phyloP scores from a whole-genome alignment of 2,113 vertebrate genomes.

The Acrocephalus arundinaceus region DNA sequence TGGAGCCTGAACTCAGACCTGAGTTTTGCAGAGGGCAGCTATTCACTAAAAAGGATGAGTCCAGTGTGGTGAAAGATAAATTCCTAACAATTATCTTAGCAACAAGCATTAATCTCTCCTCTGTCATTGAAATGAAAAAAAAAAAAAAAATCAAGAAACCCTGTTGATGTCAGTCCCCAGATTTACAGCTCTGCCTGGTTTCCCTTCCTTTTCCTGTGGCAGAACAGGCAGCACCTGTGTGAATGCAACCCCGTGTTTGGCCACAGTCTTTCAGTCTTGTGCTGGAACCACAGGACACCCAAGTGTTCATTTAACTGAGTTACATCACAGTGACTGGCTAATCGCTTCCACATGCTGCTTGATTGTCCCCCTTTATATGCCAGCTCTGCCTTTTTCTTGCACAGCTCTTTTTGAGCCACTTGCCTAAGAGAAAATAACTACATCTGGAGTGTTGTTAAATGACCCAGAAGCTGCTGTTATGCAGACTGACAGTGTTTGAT shows the following conservation, averaged over 20 bases:
- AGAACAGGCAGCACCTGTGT: background rate
- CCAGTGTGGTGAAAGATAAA: background rate
- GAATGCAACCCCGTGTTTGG: background rate
- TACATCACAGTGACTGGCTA: slow-evolving; percentile 16
- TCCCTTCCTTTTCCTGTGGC: background rate
- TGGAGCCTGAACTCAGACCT: background rate
- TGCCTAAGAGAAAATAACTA: slow-evolving; percentile 41
- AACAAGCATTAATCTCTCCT: background rate
- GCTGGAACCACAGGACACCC: background rate
- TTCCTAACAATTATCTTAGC: background rate
- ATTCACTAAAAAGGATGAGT: background rate
- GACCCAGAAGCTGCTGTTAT: slow-evolving; percentile 64
- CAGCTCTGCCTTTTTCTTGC: background rate
- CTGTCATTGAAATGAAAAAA: background rate
- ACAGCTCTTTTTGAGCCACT: slow-evolving; percentile 33
- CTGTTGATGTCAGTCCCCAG: fast-evolving
- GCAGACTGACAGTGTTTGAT: slow-evolving; percentile 46
- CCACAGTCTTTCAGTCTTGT: background rate
- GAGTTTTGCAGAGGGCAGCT: background rate
- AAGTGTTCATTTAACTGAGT: slow-evolving; percentile 40
- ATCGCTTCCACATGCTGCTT: slow-evolving; percentile 22
- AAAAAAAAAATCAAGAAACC: background rate
- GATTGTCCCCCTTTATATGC: background rate
- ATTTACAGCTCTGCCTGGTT: background rate
- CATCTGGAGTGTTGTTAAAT: slow-evolving; percentile 58